phyloP scores from a whole-genome alignment of 2,113 vertebrate species.

The Petrocephalus microphthalmus region DNA sequence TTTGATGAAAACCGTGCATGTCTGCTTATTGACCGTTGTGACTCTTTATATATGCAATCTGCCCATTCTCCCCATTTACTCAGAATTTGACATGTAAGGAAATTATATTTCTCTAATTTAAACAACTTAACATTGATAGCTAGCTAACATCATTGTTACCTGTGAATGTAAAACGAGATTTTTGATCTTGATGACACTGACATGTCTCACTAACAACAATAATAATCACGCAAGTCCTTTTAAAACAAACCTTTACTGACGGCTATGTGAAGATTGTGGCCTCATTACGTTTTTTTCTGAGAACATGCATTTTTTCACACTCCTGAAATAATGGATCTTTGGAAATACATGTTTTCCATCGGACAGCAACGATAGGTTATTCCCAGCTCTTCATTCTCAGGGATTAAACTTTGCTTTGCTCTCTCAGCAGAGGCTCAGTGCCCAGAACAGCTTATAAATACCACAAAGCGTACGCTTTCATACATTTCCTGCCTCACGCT shows the following conservation, averaged over 20 bases:
- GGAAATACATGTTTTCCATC: neutral
- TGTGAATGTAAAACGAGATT: neutral
- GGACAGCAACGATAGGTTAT: neutral
- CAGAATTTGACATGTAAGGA: neutral
- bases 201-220: neutral
- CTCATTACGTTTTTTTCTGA: neutral
- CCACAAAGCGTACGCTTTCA: neutral
- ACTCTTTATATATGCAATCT: neutral
- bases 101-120: neutral
- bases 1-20: neutral
- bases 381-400: neutral
- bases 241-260: neutral
- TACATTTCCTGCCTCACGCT: neutral
- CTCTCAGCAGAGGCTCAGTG: neutral
- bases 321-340: neutral
- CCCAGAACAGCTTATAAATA: neutral
- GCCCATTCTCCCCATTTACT: neutral
- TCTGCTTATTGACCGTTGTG: neutral
- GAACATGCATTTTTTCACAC: neutral
- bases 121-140: neutral
- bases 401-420: neutral
- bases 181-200: neutral
- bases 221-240: neutral
- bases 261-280: neutral
- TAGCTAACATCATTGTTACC: neutral